These are phyloP conservation scores for Protonibea diacanthus DNA, from an alignment of 2,797 vertebrate species.

Conservation along the genomic window DNA sequence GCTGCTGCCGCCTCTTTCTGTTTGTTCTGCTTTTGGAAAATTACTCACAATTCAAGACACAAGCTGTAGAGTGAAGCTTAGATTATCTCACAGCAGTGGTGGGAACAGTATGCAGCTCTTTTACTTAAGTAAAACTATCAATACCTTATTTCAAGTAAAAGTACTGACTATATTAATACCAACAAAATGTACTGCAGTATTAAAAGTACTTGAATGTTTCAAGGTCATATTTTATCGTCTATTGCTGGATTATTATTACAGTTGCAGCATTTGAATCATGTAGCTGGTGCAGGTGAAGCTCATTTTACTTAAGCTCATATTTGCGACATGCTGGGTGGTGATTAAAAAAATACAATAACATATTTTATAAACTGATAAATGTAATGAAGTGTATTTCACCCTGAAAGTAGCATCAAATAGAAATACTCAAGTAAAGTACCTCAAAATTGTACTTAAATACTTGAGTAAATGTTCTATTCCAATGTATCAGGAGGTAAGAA, in stretches of 20 bases:
- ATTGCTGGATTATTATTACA: not conserved
- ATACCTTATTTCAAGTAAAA: not conserved
- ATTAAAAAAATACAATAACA: not conserved
- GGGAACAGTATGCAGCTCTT: not conserved
- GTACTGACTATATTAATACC: not conserved
- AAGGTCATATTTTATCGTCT: not conserved
- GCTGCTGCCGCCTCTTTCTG: conserved; percentile 30
- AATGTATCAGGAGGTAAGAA: not conserved
- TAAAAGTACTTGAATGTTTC: not conserved
- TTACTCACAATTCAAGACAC: conserved; percentile 11
- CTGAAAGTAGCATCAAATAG: not conserved
- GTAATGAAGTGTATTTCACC: not conserved
- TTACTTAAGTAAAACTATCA: not conserved
- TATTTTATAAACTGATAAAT: not conserved
- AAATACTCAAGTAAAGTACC: not conserved
- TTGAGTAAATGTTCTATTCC: not conserved
- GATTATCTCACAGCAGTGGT: not conserved
- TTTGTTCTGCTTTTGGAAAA: conserved; percentile 38
- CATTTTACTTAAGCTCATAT: too few species aligned
- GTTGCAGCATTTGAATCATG: not conserved
- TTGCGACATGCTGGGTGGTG: not conserved
- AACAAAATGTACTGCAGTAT: not conserved
- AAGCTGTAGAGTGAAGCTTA: not conserved
- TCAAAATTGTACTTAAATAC: not conserved
- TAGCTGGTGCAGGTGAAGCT: not conserved